Conservation (phyloP, 2,888 invertebrate species). For the Noctua comes region DNA sequence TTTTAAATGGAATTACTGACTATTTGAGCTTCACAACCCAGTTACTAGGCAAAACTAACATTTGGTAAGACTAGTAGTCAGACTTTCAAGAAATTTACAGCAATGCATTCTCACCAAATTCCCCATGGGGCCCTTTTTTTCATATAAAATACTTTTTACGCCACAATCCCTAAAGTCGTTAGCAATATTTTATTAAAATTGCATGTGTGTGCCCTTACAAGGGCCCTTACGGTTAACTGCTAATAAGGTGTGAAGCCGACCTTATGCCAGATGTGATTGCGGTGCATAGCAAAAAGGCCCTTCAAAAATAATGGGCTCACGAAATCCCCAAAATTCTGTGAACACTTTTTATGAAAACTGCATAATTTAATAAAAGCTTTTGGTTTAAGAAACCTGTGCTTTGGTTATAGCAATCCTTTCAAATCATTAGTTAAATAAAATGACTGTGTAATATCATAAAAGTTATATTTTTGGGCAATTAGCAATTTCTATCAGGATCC, state of each 20-base stretch:
- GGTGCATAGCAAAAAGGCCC: constrained; percentile 8
- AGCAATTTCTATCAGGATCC: not conserved
- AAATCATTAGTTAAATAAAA: constrained; percentile 1
- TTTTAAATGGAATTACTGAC: not conserved
- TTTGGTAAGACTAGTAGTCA: not conserved
- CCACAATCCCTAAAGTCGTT: constrained; percentile 9
- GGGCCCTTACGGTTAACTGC: constrained; percentile 2
- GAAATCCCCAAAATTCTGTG: not conserved
- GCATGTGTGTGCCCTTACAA: constrained; percentile 2
- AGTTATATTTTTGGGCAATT: not conserved
- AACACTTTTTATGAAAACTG: constrained; percentile 7
- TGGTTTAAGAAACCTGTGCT: not conserved
- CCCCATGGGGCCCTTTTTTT: constrained; percentile 4
- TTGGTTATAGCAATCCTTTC: not conserved
- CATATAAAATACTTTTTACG: not conserved
- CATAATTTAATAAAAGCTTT: constrained; percentile 2
- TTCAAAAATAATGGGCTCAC: not conserved
- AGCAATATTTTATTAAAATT: constrained; percentile 36
- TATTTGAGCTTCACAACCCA: not conserved
- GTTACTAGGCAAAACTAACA: not conserved
- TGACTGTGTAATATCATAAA: not conserved
- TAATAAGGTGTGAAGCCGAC: constrained; percentile 13
- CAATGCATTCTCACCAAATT: constrained; percentile 2
- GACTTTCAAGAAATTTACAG: not conserved
- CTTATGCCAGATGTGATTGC: constrained; percentile 17